phyloP scores from a whole-genome alignment of 2,113 vertebrate species.

The Oryzias javanicus region DNA sequence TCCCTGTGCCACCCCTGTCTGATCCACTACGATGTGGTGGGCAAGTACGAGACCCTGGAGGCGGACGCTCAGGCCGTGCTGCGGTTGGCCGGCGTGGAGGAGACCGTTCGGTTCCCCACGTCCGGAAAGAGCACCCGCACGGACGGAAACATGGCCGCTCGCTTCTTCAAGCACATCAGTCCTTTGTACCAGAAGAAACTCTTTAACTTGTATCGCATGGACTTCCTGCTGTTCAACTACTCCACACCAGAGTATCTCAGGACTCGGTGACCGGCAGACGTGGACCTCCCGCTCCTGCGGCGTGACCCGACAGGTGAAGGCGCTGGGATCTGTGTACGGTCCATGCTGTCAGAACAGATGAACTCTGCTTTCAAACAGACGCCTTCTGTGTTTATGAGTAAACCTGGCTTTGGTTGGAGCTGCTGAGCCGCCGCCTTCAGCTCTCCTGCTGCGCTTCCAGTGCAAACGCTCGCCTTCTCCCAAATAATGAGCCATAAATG shows the following conservation, averaged over 20 bases:
- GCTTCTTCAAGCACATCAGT: slow-evolving; percentile 87
- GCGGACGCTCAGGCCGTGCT: slow-evolving; percentile 87
- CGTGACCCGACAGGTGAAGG: not conserved
- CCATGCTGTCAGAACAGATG: not conserved
- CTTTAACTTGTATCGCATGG: slow-evolving; percentile 92
- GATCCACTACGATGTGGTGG: slow-evolving; percentile 90
- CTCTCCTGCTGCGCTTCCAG: slow-evolving; percentile 8
- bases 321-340: too few relatives aligned
- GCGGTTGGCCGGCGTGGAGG: slow-evolving; percentile 77
- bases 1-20: slow-evolving; percentile 93
- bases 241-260: slow-evolving; percentile 86
- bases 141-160: slow-evolving; percentile 77
- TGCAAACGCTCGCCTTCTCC: not conserved
- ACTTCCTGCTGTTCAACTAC: slow-evolving; percentile 96
- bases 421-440: slow-evolving; percentile 4
- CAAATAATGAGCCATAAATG: slow-evolving; percentile 32
- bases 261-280: slow-evolving; percentile 53
- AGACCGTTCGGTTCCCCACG: slow-evolving; percentile 78
- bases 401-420: slow-evolving; percentile 9
- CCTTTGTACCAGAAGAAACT: slow-evolving; percentile 92
- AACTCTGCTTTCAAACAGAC: not conserved
- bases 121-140: slow-evolving; percentile 79
- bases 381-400: slow-evolving; percentile 31
- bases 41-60: slow-evolving; percentile 91
- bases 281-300: not conserved